phyloP scores from a whole-genome alignment of 1,140 invertebrate species.

The Drosophila cardini region DNA sequence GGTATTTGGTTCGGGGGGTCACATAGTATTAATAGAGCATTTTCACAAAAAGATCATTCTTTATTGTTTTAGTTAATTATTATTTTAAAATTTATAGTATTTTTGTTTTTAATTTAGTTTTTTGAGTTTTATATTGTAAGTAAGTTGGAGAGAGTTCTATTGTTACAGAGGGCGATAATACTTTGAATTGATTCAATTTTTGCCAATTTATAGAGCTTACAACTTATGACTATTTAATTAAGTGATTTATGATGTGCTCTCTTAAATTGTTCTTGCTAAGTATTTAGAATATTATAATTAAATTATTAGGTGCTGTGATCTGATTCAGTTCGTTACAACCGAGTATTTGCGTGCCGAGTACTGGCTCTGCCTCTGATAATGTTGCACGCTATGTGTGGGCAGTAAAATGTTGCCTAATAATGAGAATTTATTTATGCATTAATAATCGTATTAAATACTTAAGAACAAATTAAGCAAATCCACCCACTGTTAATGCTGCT shows the following conservation, averaged over 20 bases:
- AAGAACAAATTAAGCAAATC: slow-evolving; percentile 36
- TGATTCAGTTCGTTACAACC: slow-evolving; percentile 74
- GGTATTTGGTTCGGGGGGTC: slow-evolving; percentile 1
- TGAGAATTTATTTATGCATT: slow-evolving; percentile 68
- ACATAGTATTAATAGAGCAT: slow-evolving; percentile 33
- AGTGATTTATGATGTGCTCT: slow-evolving; percentile 58
- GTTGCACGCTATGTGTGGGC: slow-evolving; percentile 82
- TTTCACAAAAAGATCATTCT: slow-evolving; percentile 9
- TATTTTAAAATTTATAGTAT: not conserved
- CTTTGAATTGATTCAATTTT: slow-evolving; percentile 54
- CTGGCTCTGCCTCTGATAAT: slow-evolving; percentile 84
- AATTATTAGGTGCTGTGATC: slow-evolving; percentile 39
- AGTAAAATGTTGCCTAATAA: slow-evolving; percentile 82
- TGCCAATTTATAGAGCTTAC: slow-evolving; percentile 71
- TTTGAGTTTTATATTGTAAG: slow-evolving; percentile 36
- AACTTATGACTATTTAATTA: slow-evolving; percentile 76
- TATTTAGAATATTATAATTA: slow-evolving; percentile 47
- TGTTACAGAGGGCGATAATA: slow-evolving; percentile 57
- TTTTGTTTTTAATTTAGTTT: slow-evolving; percentile 19
- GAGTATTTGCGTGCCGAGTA: slow-evolving; percentile 83
- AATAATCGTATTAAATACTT: slow-evolving; percentile 57
- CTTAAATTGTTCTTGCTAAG: slow-evolving; percentile 38
- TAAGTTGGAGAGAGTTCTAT: slow-evolving; percentile 21
- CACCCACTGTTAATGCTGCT: slow-evolving; percentile 48
- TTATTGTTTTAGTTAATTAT: slow-evolving; percentile 23